phyloP scores from a whole-genome alignment of 2,113 vertebrate genomes.

The Ptyas mucosa region DNA sequence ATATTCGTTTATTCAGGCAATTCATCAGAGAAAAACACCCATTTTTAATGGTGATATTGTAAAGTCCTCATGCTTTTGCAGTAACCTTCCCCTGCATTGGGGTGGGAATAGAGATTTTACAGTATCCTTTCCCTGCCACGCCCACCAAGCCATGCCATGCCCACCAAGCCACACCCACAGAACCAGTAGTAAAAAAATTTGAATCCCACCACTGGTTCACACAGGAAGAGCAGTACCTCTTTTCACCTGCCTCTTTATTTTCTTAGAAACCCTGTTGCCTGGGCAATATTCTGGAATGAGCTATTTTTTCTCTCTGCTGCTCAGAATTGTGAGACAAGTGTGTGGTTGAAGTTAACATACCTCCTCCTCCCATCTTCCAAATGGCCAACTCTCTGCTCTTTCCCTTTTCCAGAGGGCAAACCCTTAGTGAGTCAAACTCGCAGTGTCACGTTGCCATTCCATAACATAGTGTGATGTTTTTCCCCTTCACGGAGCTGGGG shows the following conservation, averaged over 20 bases:
- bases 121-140: no score
- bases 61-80: background rate
- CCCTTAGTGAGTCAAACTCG: background rate
- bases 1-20: background rate
- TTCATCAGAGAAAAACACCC: background rate
- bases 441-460: no score
- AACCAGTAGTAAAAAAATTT: no score
- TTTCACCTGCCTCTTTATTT: background rate
- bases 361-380: background rate
- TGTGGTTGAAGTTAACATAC: background rate
- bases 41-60: background rate
- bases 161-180: no score
- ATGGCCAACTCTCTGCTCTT: background rate
- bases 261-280: background rate
- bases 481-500: no score
- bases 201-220: background rate
- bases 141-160: no score
- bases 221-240: background rate
- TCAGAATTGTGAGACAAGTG: background rate
- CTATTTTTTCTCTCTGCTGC: background rate
- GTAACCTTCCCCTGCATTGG: no score
- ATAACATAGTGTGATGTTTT: no score
- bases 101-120: no score
- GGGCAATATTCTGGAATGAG: no score
- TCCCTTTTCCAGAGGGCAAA: background rate